Conservation (phyloP, 2,888 invertebrate species). For the Onchidella celtica region DNA sequence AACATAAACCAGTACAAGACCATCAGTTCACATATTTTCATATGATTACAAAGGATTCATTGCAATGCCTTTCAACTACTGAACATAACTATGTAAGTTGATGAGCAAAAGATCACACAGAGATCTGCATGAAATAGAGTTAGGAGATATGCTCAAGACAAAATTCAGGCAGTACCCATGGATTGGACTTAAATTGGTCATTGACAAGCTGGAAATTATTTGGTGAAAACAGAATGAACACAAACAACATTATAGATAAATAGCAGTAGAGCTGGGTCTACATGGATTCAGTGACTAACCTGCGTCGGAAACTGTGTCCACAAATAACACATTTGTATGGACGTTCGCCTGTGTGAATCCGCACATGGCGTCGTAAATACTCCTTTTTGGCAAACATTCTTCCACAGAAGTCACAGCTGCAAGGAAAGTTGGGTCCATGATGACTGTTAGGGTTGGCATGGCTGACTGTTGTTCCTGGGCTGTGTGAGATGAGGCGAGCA, state of each 20-base stretch:
- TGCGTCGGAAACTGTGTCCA: slow-evolving; percentile 52
- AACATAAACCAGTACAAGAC: too few species aligned
- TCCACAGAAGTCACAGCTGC: slow-evolving; percentile 55
- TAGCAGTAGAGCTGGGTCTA: too few species aligned
- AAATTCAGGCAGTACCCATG: too few species aligned
- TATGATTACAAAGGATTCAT: too few species aligned
- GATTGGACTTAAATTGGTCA: too few species aligned
- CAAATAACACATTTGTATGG: slow-evolving; percentile 56
- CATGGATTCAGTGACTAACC: slow-evolving; percentile 29
- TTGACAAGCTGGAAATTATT: background rate
- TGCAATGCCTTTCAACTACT: too few species aligned
- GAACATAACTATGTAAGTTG: too few species aligned
- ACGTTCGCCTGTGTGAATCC: slow-evolving; percentile 55
- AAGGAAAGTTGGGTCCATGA: slow-evolving; percentile 46
- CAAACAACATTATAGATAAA: too few species aligned
- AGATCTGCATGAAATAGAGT: too few species aligned
- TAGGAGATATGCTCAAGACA: too few species aligned
- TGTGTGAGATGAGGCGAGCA: slow-evolving; percentile 46
- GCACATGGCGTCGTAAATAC: slow-evolving; percentile 53
- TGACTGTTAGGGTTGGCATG: slow-evolving; percentile 50
- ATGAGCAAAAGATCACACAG: too few species aligned
- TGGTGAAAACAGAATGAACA: background rate
- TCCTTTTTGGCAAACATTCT: slow-evolving; percentile 56
- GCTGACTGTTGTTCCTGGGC: slow-evolving; percentile 31
- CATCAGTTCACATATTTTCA: too few species aligned